Evolutionary conservation across 2,113 vertebrate genomes (phyloP).

Genomic region (Eidolon helvum): DNA sequence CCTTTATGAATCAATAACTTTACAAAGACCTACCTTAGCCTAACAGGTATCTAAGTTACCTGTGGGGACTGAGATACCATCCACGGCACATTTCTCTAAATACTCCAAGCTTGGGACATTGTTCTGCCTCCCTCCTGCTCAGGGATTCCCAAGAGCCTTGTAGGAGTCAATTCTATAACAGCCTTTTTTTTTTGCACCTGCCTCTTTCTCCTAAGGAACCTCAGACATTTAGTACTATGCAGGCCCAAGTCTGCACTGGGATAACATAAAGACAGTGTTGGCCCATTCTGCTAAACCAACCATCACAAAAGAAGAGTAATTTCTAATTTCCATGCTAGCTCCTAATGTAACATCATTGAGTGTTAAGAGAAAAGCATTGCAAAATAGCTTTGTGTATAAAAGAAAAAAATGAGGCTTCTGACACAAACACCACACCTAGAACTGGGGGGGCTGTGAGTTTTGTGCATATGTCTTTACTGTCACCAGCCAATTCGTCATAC

Average conservation of each 20-base stretch:
- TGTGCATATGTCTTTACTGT: neutral
- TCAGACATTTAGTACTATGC: fast-evolving
- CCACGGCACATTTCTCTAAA: neutral
- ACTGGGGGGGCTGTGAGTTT: neutral
- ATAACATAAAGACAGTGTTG: no score
- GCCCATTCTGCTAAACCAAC: neutral
- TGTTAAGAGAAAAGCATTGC: neutral
- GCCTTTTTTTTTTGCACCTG: neutral
- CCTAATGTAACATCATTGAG: neutral
- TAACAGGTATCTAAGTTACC: neutral
- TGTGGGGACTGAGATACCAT: neutral
- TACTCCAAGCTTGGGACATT: neutral
- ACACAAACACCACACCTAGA: neutral
- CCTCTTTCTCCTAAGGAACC: neutral
- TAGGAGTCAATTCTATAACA: fast-evolving
- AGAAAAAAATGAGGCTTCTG: neutral
- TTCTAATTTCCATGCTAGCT: neutral
- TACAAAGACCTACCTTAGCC: neutral
- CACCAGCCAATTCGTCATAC: neutral
- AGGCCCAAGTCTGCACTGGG: neutral
- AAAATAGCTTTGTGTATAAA: neutral
- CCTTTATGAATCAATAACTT: neutral
- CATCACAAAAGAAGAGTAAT: neutral
- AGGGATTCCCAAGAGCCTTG: neutral
- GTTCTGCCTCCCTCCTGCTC: neutral